Conservation (phyloP, 2,113 vertebrate genomes). For the Pachycephala philippinensis region DNA sequence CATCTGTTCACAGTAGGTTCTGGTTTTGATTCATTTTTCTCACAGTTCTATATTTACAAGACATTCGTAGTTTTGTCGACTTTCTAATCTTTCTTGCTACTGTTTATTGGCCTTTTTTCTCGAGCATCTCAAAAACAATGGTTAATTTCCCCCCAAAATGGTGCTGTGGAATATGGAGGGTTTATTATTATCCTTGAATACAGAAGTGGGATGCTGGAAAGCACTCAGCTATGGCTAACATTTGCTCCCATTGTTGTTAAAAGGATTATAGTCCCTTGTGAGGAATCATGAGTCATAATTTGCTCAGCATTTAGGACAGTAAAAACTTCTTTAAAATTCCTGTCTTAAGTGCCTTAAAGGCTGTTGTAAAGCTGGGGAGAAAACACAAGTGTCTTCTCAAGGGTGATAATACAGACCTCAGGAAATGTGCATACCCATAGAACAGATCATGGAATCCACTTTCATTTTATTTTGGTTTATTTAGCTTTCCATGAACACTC, state of each 20-base stretch:
- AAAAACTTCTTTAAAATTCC: neutral
- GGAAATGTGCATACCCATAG: neutral
- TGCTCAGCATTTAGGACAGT: neutral
- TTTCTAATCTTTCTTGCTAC: neutral
- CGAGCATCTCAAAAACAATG: neutral
- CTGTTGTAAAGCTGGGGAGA: neutral
- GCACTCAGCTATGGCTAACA: neutral
- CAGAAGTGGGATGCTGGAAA: neutral
- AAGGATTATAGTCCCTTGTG: neutral
- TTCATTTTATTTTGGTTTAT: neutral
- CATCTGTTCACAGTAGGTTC: neutral
- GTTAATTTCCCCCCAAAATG: neutral
- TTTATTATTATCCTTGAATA: neutral
- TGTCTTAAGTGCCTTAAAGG: neutral
- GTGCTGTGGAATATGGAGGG: neutral
- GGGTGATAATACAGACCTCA: neutral
- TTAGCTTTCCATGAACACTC: neutral
- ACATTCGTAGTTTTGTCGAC: neutral
- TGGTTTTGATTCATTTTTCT: neutral
- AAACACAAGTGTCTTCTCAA: neutral
- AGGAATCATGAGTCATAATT: neutral
- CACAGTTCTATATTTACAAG: neutral
- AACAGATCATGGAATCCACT: neutral
- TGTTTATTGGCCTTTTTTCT: neutral
- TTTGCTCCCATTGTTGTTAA: neutral